These are phyloP conservation scores for Heterotilapia buettikoferi DNA, from an alignment of 2,113 vertebrate species.

Conservation along the genomic window DNA sequence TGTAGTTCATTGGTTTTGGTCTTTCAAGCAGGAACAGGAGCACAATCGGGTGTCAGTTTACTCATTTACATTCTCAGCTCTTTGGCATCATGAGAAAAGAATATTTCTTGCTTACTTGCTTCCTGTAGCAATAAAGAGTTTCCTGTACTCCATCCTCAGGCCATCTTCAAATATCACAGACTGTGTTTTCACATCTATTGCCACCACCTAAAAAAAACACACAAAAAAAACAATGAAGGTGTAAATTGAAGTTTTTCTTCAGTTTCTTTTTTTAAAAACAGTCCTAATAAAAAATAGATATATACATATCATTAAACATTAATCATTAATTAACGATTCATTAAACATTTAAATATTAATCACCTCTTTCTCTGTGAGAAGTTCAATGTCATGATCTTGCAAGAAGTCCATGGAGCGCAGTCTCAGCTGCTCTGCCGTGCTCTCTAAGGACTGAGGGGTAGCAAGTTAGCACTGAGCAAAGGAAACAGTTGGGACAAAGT, in stretches of 20 bases:
- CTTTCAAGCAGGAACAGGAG: slow-evolving; percentile 59
- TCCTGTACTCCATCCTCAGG: slow-evolving; percentile 93
- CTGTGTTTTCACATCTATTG: slow-evolving; percentile 86
- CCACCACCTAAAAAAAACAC: slow-evolving; percentile 75
- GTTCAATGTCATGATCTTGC: slow-evolving; percentile 85
- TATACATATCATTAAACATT: neutral
- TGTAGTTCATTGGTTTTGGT: slow-evolving; percentile 88
- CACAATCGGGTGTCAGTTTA: neutral
- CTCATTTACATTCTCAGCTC: neutral
- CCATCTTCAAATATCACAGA: slow-evolving; percentile 88
- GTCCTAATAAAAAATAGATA: neutral
- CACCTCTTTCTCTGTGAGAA: slow-evolving; percentile 93
- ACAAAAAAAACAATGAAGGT: neutral
- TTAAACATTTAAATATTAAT: neutral
- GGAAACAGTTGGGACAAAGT: neutral
- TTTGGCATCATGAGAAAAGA: neutral
- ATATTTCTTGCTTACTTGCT: slow-evolving; percentile 75
- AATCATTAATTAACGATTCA: neutral
- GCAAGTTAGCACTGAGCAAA: slow-evolving; percentile 13
- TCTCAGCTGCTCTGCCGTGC: slow-evolving; percentile 87
- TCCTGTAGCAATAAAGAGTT: slow-evolving; percentile 91
- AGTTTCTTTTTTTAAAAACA: neutral
- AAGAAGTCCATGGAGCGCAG: slow-evolving; percentile 91
- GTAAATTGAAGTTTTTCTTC: neutral
- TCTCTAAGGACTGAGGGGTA: slow-evolving; percentile 84